Conservation (phyloP, 2,888 invertebrate genomes). For the Sphaeridia pumilis region DNA sequence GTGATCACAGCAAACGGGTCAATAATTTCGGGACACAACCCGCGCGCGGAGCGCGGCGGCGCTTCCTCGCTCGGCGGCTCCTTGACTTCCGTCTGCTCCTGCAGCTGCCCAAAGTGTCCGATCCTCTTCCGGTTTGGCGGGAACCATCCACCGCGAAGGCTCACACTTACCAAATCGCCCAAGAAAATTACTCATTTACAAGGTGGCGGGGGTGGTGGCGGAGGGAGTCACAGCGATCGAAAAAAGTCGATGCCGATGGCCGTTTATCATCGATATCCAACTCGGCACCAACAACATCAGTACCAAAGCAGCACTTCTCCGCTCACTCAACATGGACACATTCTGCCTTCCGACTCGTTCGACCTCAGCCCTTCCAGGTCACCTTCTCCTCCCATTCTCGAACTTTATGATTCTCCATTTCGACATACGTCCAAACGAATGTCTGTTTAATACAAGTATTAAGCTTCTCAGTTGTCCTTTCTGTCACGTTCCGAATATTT, state of each 20-base stretch:
- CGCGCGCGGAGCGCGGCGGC: slow-evolving; percentile 42
- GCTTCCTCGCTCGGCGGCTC: slow-evolving; percentile 33
- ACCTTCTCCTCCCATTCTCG: slow-evolving; percentile 32
- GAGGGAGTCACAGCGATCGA: no score
- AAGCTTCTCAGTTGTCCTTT: no score
- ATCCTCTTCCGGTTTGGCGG: slow-evolving; percentile 26
- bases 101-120: slow-evolving; percentile 37
- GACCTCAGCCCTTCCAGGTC: slow-evolving; percentile 34
- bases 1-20: slow-evolving; percentile 90
- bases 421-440: slow-evolving; percentile 33
- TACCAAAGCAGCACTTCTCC: slow-evolving; percentile 8
- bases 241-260: slow-evolving; percentile 32
- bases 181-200: slow-evolving; percentile 35
- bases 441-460: slow-evolving; percentile 33
- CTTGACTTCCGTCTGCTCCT: slow-evolving; percentile 38
- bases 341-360: slow-evolving; percentile 36
- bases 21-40: slow-evolving; percentile 54
- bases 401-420: slow-evolving; percentile 35
- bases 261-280: slow-evolving; percentile 33
- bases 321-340: slow-evolving; percentile 25
- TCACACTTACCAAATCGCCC: slow-evolving; percentile 35
- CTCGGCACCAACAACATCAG: no score
- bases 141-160: slow-evolving; percentile 30
- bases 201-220: no score
- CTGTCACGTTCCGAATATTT: no score